A percentile compares a stretch with the other conserved stretches of the same genome.
Evolutionary conservation across 2,113 vertebrate species (phyloP).

Genomic region (Telmatochromis brichardi): DNA sequence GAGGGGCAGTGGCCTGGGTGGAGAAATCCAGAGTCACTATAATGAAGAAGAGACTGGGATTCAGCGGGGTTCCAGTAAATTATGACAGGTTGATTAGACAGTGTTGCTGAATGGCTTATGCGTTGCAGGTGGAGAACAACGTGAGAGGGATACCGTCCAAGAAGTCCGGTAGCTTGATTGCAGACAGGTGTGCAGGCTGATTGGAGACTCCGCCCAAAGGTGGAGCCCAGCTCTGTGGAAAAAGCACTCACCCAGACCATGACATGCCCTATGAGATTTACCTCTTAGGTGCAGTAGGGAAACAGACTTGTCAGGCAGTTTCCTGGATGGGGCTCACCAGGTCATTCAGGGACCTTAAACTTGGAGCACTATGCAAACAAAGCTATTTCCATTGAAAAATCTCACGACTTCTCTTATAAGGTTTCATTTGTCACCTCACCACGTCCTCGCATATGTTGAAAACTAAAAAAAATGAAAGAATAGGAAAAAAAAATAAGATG

Average conservation of each 20-base stretch:
- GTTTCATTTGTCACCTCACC: neutral
- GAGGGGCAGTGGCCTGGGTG: neutral
- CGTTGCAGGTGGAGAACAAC: neutral
- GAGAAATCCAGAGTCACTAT: neutral
- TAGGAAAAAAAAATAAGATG: neutral
- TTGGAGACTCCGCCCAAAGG: neutral
- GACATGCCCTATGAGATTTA: neutral
- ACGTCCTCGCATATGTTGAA: neutral
- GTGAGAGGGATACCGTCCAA: neutral
- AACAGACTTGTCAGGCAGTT: neutral
- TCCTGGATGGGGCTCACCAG: neutral
- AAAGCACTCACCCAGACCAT: neutral
- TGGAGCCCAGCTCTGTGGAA: neutral
- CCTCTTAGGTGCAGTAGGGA: neutral
- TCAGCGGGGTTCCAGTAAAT: neutral
- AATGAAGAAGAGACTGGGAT: neutral
- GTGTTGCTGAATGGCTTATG: neutral
- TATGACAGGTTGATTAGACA: neutral
- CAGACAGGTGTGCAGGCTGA: neutral
- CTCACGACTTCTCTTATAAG: neutral
- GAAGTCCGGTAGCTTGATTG: neutral
- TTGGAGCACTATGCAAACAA: neutral
- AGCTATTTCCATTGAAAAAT: fast-evolving
- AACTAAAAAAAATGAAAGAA: fast-evolving
- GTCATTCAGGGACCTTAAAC: neutral